Conservation (phyloP, 2,888 invertebrate genomes). For the Aporophyla nigra region DNA sequence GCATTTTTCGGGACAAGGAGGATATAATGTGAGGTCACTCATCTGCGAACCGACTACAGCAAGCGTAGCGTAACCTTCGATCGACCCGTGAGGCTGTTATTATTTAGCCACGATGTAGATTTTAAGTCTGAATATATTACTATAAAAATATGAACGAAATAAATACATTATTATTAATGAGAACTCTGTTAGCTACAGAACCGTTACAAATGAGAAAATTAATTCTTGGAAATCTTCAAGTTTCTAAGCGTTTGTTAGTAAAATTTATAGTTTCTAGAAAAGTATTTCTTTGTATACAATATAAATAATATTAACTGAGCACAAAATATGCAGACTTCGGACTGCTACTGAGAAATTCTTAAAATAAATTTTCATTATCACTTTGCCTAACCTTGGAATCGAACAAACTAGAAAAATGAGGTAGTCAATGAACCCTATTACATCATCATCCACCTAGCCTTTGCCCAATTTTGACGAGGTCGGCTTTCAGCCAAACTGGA, state of each 20-base stretch:
- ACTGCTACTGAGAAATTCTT: no score
- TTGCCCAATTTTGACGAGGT: no score
- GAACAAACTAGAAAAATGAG: neutral
- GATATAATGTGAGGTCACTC: no score
- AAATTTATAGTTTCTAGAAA: neutral
- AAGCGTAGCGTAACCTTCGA: no score
- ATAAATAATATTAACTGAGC: neutral
- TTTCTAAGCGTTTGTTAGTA: neutral
- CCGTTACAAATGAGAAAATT: neutral
- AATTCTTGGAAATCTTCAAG: neutral
- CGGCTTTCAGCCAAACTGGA: no score
- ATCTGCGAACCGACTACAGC: no score
- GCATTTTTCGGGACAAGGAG: no score
- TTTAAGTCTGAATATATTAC: neutral
- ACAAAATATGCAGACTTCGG: neutral
- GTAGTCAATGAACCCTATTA: neutral
- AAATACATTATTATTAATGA: neutral
- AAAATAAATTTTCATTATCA: neutral
- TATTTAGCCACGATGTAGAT: no score
- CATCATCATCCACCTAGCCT: no score
- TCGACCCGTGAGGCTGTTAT: no score
- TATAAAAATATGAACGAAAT: neutral
- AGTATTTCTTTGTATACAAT: neutral
- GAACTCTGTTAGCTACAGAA: neutral
- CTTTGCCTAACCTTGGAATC: neutral